A percentile compares a stretch with the other conserved stretches of the same genome.
Evolutionary conservation across 2,797 vertebrate genomes (phyloP).

Genomic region (Channallabes apus): DNA sequence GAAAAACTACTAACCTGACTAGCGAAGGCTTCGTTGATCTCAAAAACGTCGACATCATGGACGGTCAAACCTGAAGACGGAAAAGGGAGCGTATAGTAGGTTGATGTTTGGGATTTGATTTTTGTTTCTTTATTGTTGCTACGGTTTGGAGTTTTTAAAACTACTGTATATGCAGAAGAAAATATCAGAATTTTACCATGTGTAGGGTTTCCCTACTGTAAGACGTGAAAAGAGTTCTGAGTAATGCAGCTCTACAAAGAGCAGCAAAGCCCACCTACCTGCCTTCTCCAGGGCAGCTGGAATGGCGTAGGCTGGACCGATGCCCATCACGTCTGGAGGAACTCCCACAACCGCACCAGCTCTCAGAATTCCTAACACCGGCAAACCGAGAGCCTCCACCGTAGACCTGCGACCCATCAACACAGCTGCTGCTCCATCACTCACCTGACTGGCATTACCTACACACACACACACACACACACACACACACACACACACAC

Average conservation of each 20-base stretch:
- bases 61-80: slow-evolving; percentile 68
- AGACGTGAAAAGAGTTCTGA: not conserved
- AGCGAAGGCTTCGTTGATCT: slow-evolving; percentile 85
- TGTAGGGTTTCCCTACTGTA: not conserved
- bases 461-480: slow-evolving; percentile 12
- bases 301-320: slow-evolving; percentile 86
- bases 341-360: slow-evolving; percentile 89
- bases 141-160: not conserved
- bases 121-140: not conserved
- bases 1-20: slow-evolving; percentile 76
- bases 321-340: slow-evolving; percentile 88
- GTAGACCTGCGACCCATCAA: slow-evolving; percentile 81
- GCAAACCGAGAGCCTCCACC: slow-evolving; percentile 81
- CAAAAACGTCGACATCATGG: slow-evolving; percentile 78
- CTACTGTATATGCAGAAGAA: not conserved
- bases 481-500: too few species aligned
- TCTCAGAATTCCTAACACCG: slow-evolving; percentile 80
- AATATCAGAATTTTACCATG: not conserved
- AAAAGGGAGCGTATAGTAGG: not conserved
- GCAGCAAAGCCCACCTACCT: slow-evolving; percentile 67
- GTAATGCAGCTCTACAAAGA: not conserved
- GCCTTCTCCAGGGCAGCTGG: slow-evolving; percentile 83
- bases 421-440: slow-evolving; percentile 87
- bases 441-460: slow-evolving; percentile 95
- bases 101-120: not conserved